These are phyloP conservation scores for Patiria pectinifera DNA, from an alignment of 53 echinoderm and acorn worm genomes.

Conservation along the genomic window DNA sequence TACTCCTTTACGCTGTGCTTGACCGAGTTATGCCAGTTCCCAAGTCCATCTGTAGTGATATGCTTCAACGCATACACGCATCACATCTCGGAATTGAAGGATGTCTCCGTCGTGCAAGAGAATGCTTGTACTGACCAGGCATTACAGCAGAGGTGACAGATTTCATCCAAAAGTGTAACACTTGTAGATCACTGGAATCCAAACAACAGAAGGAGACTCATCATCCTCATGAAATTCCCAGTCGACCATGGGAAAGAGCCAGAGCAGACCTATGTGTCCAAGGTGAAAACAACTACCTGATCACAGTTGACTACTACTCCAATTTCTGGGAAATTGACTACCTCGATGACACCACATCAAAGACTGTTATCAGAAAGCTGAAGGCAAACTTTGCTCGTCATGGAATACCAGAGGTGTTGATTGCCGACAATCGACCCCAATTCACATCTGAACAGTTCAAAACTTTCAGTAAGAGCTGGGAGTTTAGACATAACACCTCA, in stretches of 20 bases:
- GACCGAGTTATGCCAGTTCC: background rate
- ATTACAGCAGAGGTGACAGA: background rate
- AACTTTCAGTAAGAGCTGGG: constrained; percentile 54
- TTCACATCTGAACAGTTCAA: constrained; percentile 59
- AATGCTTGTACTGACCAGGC: background rate
- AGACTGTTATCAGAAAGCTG: constrained; percentile 58
- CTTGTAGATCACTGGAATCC: background rate
- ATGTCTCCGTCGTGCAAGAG: background rate
- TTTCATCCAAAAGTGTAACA: background rate
- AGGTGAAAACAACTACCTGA: constrained; percentile 44
- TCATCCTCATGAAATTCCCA: constrained; percentile 51
- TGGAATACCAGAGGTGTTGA: constrained; percentile 60
- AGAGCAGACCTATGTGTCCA: constrained; percentile 60
- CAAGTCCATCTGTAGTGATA: background rate
- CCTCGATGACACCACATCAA: constrained; percentile 24
- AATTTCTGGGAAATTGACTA: constrained; percentile 69
- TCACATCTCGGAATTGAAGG: background rate
- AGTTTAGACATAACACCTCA: constrained; percentile 68
- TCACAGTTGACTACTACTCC: constrained; percentile 70
- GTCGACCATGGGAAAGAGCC: constrained; percentile 66
- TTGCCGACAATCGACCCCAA: constrained; percentile 73
- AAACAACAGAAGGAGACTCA: constrained; percentile 45
- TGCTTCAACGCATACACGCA: constrained; percentile 14
- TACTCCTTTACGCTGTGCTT: too few species aligned
- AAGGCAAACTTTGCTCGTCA: constrained; percentile 72